Evolutionary conservation across 1,140 invertebrate species (phyloP).

Genomic region (Helicoverpa zea): DNA sequence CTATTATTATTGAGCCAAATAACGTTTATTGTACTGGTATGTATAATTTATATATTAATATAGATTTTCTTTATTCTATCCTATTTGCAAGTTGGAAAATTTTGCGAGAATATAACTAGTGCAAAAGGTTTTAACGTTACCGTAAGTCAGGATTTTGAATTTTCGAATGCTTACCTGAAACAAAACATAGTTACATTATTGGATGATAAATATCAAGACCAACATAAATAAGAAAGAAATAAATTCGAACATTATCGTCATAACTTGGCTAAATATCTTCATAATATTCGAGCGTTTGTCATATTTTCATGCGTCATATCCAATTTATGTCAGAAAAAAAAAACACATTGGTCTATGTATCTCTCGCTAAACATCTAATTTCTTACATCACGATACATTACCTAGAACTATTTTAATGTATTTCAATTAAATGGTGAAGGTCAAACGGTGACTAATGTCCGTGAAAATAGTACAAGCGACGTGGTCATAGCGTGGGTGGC

Average conservation of each 20-base stretch:
- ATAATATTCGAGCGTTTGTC: background rate
- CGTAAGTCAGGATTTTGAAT: background rate
- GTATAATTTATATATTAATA: background rate
- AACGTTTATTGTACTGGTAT: background rate
- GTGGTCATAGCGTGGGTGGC: background rate
- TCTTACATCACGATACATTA: background rate
- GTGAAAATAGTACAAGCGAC: conserved; percentile 34
- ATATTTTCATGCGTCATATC: background rate
- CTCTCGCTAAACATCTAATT: background rate
- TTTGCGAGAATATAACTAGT: too few species aligned
- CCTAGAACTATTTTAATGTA: conserved; percentile 11
- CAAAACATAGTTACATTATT: too few species aligned
- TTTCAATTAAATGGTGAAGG: conserved; percentile 35
- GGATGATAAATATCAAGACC: background rate
- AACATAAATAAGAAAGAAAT: background rate
- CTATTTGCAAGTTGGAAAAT: too few species aligned
- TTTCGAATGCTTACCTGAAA: conserved; percentile 14
- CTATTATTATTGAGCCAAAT: background rate
- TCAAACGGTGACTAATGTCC: conserved; percentile 11
- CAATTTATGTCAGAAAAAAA: background rate
- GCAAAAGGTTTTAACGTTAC: background rate
- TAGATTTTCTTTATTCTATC: too few species aligned
- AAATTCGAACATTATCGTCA: background rate
- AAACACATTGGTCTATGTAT: background rate
- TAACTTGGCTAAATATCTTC: too few species aligned